Evolutionary conservation across 2,113 vertebrate genomes (phyloP), one percentile per base, ranked within the genome.

Genomic region (Callipepla californica): DNA sequence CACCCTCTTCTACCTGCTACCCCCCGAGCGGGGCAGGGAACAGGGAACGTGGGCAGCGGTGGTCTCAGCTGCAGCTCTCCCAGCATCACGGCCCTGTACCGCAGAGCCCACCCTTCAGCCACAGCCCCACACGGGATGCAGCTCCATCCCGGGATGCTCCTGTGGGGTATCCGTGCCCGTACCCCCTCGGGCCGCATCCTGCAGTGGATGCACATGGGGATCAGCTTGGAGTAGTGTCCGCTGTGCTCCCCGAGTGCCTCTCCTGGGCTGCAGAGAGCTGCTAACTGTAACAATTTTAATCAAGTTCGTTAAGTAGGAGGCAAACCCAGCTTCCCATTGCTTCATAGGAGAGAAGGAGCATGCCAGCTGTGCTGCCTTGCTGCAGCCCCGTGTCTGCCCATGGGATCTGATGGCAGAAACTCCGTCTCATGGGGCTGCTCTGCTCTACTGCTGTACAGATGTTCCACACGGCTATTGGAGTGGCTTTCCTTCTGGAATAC

Each of bases 271-370:
- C 30, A 20, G 55, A 16, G 30, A 57, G 30, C 30, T 57, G 30
- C 55, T 57, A 32, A 36, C 10, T 75, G 12, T 61, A n/a, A 58
- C 3, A 4, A 28, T 72, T 91, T 15, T 20, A 74, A 59, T 70
- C 9, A 15, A 30, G 32, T 30, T 55, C 42, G 65, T 7, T 26
- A 67, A 21, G 26, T 44, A 6, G 44, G 55, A 1, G 6, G 19
- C 32, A 74, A 88, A 51, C 20, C 40, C 3, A 4, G 4, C 30
- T 65, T 88, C 28, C 5, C 17, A 28, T 75, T 28, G 38, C 7
- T 9, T 65, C 14, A 12, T 0, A 3, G 18, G 5, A 9, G 8
- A 9, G 66, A 86, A 48, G 0, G 2, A 70, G 42, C 15, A 15
- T 8, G 61, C 36, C 36, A 62, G 61, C 61, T 3, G 23, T 26